A percentile compares a stretch with the other conserved stretches of the same genome.
Conservation (phyloP, 2,888 invertebrate species). For the Drosophila stalkeri region DNA sequence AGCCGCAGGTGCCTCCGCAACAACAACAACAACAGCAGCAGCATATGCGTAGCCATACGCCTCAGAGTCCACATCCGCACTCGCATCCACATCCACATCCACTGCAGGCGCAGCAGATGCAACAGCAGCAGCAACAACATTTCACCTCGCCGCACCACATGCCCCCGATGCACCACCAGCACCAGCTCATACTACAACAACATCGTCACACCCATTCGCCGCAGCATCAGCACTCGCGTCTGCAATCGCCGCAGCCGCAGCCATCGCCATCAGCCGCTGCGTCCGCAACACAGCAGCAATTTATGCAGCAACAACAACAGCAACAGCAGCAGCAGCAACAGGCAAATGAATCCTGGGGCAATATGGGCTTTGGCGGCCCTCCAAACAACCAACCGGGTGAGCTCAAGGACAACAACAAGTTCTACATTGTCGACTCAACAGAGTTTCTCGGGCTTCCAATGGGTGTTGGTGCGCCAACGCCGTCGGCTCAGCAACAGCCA, state of each 20-base stretch:
- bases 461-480: conserved; percentile 73
- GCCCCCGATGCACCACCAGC: conserved; percentile 79
- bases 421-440: conserved; percentile 84
- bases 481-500: conserved; percentile 47
- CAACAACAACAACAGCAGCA: conserved; percentile 74
- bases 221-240: conserved; percentile 81
- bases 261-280: conserved; percentile 67
- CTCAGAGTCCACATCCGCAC: conserved; percentile 74
- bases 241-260: conserved; percentile 82
- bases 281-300: conserved; percentile 57
- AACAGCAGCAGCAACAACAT: conserved; percentile 66
- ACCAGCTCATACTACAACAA: conserved; percentile 73
- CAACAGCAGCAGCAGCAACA: conserved; percentile 70
- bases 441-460: conserved; percentile 85
- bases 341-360: conserved; percentile 67
- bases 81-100: conserved; percentile 59
- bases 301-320: conserved; percentile 48
- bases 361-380: conserved; percentile 67
- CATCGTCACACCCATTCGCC: conserved; percentile 82
- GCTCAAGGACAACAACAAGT: conserved; percentile 83
- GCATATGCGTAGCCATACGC: conserved; percentile 74
- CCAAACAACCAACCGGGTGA: conserved; percentile 70
- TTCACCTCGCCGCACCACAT: conserved; percentile 81
- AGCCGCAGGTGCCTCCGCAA: conserved; percentile 61
- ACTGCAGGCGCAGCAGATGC: conserved; percentile 73